These are phyloP conservation scores for Enhydra lutris DNA, from an alignment of 2,113 vertebrate genomes.

Conservation along the genomic window DNA sequence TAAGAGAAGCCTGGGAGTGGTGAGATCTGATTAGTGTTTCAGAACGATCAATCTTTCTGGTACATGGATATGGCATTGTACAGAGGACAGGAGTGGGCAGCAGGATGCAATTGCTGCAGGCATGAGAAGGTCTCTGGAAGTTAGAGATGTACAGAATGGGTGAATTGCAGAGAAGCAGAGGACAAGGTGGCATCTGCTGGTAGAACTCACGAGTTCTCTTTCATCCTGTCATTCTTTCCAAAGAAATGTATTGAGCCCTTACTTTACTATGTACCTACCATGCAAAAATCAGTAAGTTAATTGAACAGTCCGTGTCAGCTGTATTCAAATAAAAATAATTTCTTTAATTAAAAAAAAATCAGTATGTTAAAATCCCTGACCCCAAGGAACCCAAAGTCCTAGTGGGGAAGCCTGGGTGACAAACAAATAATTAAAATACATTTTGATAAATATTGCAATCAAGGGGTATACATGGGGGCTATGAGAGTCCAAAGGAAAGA, in stretches of 20 bases:
- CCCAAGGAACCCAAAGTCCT: conserved; percentile 26
- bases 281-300: not conserved
- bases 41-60: not conserved
- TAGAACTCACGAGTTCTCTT: not conserved
- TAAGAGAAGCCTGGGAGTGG: not conserved
- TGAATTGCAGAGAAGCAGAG: not conserved
- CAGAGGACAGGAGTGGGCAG: not conserved
- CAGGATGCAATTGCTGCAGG: not conserved
- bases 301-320: not conserved
- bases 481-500: conserved; percentile 19
- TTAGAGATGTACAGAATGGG: not conserved
- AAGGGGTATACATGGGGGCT: not conserved
- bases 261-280: not conserved
- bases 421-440: conserved; percentile 64
- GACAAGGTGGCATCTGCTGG: not conserved
- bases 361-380: conserved; percentile 48
- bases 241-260: not conserved
- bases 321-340: not conserved
- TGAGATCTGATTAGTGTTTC: not conserved
- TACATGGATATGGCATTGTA: not conserved
- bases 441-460: conserved; percentile 63
- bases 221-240: not conserved
- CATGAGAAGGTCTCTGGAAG: not conserved
- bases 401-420: conserved; percentile 20
- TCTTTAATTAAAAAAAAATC: not conserved